Percentiles rank a stretch among this genome's conserved stretches.
These are phyloP conservation scores for Coreoperca whiteheadi DNA, from an alignment of 2,113 vertebrate species.

Conservation along the genomic window DNA sequence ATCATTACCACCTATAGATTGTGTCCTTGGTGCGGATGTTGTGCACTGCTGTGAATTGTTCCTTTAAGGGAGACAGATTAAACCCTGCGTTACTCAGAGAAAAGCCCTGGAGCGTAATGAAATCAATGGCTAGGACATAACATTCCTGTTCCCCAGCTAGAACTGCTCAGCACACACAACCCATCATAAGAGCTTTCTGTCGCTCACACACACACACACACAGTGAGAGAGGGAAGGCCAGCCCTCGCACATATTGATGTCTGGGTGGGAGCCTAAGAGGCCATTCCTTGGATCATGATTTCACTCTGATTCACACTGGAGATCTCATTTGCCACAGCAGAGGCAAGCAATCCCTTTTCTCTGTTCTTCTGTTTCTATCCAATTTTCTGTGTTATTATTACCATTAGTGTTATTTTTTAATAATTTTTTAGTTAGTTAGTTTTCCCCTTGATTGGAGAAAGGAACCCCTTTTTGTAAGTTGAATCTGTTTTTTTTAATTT, in stretches of 20 bases:
- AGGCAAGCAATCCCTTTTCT: constrained; percentile 5
- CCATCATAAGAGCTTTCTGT: constrained; percentile 33
- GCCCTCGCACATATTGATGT: constrained; percentile 72
- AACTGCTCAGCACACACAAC: constrained; percentile 60
- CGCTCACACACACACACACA: constrained; percentile 6
- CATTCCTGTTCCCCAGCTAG: constrained; percentile 66
- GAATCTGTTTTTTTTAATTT: background rate
- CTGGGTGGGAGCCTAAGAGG: constrained; percentile 60
- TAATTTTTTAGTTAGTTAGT: background rate
- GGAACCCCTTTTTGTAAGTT: background rate
- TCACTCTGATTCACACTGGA: constrained; percentile 60
- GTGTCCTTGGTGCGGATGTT: constrained; percentile 58
- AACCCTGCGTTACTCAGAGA: constrained; percentile 66
- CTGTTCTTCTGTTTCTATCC: constrained; percentile 1
- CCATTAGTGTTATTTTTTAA: background rate
- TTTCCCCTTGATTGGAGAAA: constrained; percentile 21
- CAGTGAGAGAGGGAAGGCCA: constrained; percentile 46
- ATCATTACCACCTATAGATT: constrained; percentile 67
- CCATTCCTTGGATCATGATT: constrained; percentile 69
- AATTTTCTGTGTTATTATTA: constrained; percentile 16
- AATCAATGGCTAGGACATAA: constrained; percentile 77
- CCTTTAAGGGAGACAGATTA: constrained; percentile 76
- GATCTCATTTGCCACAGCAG: constrained; percentile 69
- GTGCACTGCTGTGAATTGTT: constrained; percentile 53
- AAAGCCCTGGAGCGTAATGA: constrained; percentile 73